Conservation (phyloP, 1,140 invertebrate genomes). For the Liolophura sinensis region DNA sequence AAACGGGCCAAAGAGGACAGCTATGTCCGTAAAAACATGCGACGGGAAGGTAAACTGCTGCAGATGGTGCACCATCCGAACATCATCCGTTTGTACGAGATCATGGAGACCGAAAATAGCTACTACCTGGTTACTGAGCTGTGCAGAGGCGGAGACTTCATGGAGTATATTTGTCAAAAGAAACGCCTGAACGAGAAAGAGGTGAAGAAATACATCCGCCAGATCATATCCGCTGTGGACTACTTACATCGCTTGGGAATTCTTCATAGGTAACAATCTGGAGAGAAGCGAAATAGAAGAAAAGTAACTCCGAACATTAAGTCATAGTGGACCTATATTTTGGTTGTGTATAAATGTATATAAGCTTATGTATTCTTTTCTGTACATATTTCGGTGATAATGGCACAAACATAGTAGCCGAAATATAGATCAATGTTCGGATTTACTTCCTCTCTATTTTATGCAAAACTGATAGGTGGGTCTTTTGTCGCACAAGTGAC, state of each 20-base stretch:
- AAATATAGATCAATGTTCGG: no score
- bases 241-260: slow-evolving; percentile 54
- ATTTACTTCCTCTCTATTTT: no score
- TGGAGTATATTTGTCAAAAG: slow-evolving; percentile 53
- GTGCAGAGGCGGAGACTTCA: slow-evolving; percentile 54
- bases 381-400: no score
- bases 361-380: no score
- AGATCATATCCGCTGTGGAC: slow-evolving; percentile 55
- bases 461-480: no score
- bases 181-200: slow-evolving; percentile 49
- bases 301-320: no score
- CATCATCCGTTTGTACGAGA: slow-evolving; percentile 51
- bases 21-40: slow-evolving; percentile 55
- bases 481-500: no score
- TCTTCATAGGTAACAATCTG: slow-evolving; percentile 49
- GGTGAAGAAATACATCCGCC: slow-evolving; percentile 48
- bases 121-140: slow-evolving; percentile 57
- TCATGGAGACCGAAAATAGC: slow-evolving; percentile 58
- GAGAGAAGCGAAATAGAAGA: no score
- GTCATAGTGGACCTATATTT: no score
- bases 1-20: slow-evolving; percentile 49
- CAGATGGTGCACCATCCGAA: slow-evolving; percentile 53
- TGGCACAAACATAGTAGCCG: no score
- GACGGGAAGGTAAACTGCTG: slow-evolving; percentile 52
- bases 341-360: no score